Evolutionary conservation across 2,888 invertebrate genomes (phyloP).

Genomic region (Allophyes oxyacanthae): DNA sequence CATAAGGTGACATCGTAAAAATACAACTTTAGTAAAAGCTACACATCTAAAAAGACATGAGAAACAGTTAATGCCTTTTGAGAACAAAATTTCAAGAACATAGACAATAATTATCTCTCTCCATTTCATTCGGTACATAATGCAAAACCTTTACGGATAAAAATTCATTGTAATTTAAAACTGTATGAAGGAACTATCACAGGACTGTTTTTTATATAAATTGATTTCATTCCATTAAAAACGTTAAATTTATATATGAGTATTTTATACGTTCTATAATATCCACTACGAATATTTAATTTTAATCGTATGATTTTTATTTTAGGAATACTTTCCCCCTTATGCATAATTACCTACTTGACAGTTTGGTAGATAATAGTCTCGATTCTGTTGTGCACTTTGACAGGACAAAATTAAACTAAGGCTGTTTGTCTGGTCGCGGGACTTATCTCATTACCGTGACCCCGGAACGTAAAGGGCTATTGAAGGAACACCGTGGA

Average conservation of each 20-base stretch:
- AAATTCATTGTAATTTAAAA: slow-evolving; percentile 25
- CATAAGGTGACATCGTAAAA: no score
- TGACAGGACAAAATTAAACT: no score
- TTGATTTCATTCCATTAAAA: slow-evolving; percentile 37
- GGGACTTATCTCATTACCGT: no score
- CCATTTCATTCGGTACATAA: slow-evolving; percentile 1
- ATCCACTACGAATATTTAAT: slow-evolving; percentile 25
- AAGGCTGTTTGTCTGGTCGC: no score
- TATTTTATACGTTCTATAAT: slow-evolving; percentile 45
- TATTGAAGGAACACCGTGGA: no score
- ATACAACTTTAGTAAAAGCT: no score
- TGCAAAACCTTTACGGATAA: slow-evolving; percentile 4
- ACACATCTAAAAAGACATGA: no score
- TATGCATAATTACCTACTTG: neutral
- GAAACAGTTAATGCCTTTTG: no score
- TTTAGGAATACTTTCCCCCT: slow-evolving; percentile 33
- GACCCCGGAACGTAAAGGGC: no score
- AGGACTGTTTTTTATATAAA: slow-evolving; percentile 41
- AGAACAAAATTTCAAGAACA: no score
- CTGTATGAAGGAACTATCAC: slow-evolving; percentile 48
- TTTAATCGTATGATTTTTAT: slow-evolving; percentile 29
- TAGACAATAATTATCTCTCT: neutral
- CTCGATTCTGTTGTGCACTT: no score
- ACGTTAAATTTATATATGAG: slow-evolving; percentile 37
- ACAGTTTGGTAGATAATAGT: no score